Conservation (phyloP, 2,888 invertebrate genomes). For the Belgica antarctica region DNA sequence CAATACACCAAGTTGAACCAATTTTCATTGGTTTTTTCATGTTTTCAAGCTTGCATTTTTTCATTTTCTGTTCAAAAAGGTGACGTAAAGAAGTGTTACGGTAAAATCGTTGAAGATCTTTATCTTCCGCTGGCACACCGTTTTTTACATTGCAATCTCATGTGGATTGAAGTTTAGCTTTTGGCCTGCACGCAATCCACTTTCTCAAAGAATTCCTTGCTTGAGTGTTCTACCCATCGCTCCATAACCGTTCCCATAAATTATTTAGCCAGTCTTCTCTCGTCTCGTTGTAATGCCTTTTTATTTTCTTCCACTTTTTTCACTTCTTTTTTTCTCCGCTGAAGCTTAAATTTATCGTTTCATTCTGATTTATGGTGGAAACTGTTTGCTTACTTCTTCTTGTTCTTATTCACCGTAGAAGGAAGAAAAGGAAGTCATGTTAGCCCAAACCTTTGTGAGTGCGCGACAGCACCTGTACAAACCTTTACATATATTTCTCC, state of each 20-base stretch:
- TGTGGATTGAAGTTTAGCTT: background rate
- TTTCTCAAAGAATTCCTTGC: background rate
- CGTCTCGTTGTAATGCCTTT: background rate
- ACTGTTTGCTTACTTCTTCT: too few species aligned
- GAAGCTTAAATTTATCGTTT: conserved; percentile 26
- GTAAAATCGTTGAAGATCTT: background rate
- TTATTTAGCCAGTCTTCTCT: conserved; percentile 25
- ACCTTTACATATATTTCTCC: background rate
- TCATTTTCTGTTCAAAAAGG: too few species aligned
- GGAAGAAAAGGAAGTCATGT: background rate
- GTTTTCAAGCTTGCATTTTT: background rate
- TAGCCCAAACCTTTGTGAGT: background rate
- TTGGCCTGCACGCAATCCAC: conserved; percentile 10
- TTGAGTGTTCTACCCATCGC: too few species aligned
- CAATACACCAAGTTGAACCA: too few species aligned
- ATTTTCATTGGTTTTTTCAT: background rate
- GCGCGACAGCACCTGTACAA: background rate
- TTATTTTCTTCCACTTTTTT: background rate
- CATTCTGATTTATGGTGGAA: conserved; percentile 27
- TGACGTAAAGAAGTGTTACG: background rate
- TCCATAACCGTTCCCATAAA: conserved; percentile 18
- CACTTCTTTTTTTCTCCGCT: background rate
- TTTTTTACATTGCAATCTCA: background rate
- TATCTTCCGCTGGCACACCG: background rate
- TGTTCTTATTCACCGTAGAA: background rate